Base-by-base conservation (phyloP, 2,797 vertebrate genomes). In the Capromys pilorides region DNA sequence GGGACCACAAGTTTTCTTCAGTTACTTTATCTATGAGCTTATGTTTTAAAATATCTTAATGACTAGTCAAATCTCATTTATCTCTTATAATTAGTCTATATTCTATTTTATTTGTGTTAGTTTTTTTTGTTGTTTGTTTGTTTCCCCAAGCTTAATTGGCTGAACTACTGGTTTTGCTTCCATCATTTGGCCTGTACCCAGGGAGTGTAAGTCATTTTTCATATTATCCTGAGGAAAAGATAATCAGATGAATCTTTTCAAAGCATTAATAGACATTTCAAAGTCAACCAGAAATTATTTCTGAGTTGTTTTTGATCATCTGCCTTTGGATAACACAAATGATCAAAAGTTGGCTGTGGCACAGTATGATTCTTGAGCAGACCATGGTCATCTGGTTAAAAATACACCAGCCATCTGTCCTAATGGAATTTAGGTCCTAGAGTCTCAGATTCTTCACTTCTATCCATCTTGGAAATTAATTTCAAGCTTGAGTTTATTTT, bases 221-320 rank as follows among this genome's bases (percentile, higher is more conserved):
- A 9, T 93, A 54, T 78, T 94, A 87, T 84, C 81, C 36, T 61
- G 6, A 95, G 82, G 80, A 93, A 84, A 84, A 86, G 69, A 67
- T 83, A 66, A 75, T 96, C 79, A 96, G 79, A 91, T 95, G 88
- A 94, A 95, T 94, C 67, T 94, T 61, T 96, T 93, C 61, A 14
- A 85, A 95, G 93, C 67, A 92, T 93, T 90, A 93, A 93, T 93
- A 88, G 92, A 85, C n/a, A 82, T 91, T 94, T 96, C 67, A 94
- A 92, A 96, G 86, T 41, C 90, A 91, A 89, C 33, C 90, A 69
- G 66, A 93, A 95, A 24, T 95, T 77, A 93, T 89, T 82, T 62
- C 21, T 51, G 66, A 90, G 71, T 92, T 97, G 83, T 83, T 95
- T 94, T 97, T 95, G 91, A 95, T 95, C 16, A 71, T 94, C 69